Evolutionary conservation across 2,113 vertebrate genomes (phyloP).

Genomic region (Psittacus erithacus): DNA sequence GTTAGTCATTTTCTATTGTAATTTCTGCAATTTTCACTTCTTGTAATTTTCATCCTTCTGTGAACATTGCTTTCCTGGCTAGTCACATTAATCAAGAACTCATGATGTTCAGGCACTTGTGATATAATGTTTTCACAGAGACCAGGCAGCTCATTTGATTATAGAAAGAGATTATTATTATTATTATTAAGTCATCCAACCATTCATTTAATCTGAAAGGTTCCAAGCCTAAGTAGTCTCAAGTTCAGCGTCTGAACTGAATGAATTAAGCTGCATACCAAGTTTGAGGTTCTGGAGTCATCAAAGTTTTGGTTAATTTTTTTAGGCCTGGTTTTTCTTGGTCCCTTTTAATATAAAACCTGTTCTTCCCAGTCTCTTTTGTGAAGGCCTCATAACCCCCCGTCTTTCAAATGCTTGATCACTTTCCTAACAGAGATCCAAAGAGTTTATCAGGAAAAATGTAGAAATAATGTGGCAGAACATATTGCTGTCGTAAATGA

Average conservation of each 20-base stretch:
- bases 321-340: background rate
- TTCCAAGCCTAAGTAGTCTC: background rate
- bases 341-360: background rate
- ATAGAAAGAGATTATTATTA: background rate
- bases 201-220: background rate
- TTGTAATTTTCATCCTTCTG: conserved; percentile 7
- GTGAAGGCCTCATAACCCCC: background rate
- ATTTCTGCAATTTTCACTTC: background rate
- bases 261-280: background rate
- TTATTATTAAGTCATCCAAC: background rate
- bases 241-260: background rate
- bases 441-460: background rate
- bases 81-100: background rate
- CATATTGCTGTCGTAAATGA: background rate
- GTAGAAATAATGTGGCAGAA: background rate
- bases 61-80: background rate
- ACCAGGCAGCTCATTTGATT: background rate
- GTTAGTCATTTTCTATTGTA: background rate
- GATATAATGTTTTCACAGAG: conserved; percentile 12
- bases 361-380: background rate
- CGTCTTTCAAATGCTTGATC: background rate
- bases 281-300: background rate
- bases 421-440: background rate
- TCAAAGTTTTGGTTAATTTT: background rate
- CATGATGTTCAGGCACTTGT: background rate